Conservation (phyloP, 2,888 invertebrate genomes). For the Ochropleura leucogaster region DNA sequence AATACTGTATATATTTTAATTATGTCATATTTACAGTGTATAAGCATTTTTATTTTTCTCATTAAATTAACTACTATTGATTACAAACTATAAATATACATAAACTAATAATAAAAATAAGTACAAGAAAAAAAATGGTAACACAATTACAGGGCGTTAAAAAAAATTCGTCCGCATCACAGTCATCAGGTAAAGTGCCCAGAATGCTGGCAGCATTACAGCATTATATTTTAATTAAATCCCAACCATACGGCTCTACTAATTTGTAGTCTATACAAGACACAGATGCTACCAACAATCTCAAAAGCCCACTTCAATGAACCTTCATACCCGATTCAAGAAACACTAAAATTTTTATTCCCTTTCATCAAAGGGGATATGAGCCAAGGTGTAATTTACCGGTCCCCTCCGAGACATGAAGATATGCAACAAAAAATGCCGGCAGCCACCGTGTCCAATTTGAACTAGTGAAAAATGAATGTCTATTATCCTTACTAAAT, state of each 20-base stretch:
- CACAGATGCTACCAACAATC: constrained; percentile 5
- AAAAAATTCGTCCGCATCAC: no score
- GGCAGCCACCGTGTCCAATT: constrained; percentile 84
- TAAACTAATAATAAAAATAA: no score
- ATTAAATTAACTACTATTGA: no score
- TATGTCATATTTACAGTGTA: no score
- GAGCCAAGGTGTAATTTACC: constrained; percentile 80
- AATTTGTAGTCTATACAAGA: background rate
- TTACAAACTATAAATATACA: no score
- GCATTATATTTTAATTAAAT: no score
- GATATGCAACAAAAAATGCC: constrained; percentile 80
- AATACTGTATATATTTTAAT: no score
- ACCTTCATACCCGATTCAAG: constrained; percentile 48
- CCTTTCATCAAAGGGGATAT: constrained; percentile 66
- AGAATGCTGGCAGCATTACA: no score
- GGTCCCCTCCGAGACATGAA: constrained; percentile 68
- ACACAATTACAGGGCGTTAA: no score
- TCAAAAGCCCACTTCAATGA: constrained; percentile 21
- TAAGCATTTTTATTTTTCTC: no score
- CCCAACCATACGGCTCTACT: background rate
- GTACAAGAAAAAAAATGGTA: no score
- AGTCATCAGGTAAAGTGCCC: no score
- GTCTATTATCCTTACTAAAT: constrained; percentile 79
- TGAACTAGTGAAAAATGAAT: constrained; percentile 87
- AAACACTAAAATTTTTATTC: constrained; percentile 60